Evolutionary conservation across 2,888 invertebrate genomes (phyloP).

Genomic region (Agrotis segetum): DNA sequence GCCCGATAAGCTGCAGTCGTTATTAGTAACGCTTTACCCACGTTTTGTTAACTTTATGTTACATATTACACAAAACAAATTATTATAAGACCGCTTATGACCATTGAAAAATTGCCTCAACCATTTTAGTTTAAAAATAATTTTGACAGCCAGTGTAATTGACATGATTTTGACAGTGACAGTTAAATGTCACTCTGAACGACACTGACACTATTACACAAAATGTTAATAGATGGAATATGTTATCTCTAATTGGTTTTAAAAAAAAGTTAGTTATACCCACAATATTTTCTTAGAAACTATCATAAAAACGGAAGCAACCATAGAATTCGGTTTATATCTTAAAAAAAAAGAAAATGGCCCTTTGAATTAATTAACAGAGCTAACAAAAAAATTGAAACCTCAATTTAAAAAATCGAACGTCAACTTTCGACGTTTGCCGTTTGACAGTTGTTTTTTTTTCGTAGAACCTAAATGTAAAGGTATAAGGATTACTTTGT

Average conservation of each 20-base stretch:
- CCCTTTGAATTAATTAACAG: constrained; percentile 53
- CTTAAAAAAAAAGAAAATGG: constrained; percentile 38
- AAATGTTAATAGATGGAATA: constrained; percentile 42
- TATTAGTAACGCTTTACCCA: constrained; percentile 63
- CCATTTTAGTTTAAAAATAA: neutral
- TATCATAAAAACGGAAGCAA: constrained; percentile 23
- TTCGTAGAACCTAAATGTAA: constrained; percentile 28
- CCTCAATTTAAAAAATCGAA: constrained; percentile 75
- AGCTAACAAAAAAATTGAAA: constrained; percentile 37
- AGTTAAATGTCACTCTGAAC: constrained; percentile 18
- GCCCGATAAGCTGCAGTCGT: constrained; percentile 76
- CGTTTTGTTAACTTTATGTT: constrained; percentile 50
- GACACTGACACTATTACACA: constrained; percentile 13
- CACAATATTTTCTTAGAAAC: constrained; percentile 5
- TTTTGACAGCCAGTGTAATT: constrained; percentile 6
- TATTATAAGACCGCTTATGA: constrained; percentile 2
- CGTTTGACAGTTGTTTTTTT: constrained; percentile 32
- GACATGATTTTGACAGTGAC: constrained; percentile 44
- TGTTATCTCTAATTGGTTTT: constrained; percentile 45
- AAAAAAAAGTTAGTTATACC: neutral
- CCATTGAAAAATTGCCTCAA: neutral
- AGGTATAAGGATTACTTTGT: constrained; percentile 70
- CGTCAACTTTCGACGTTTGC: constrained; percentile 69
- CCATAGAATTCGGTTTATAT: constrained; percentile 3
- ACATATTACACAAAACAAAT: constrained; percentile 49